A percentile compares a stretch with the other conserved stretches of the same genome.
phyloP scores from a whole-genome alignment of 1,140 invertebrate species.

The Chironomus striatipennis region DNA sequence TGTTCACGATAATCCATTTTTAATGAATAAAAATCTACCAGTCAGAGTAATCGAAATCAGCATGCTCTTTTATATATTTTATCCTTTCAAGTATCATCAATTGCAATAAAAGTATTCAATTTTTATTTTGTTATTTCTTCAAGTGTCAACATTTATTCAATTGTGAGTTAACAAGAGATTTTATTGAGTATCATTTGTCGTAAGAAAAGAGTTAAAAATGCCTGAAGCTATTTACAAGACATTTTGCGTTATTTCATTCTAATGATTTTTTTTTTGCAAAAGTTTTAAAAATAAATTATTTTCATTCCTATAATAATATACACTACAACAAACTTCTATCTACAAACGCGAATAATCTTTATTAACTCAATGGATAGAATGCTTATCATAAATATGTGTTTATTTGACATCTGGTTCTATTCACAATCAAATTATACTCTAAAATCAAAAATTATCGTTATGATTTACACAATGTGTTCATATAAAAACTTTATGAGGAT shows the following conservation, averaged over 20 bases:
- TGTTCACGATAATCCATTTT: too few relatives aligned
- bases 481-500: too few relatives aligned
- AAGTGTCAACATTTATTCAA: constrained; percentile 22
- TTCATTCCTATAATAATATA: too few relatives aligned
- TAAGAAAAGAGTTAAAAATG: background rate
- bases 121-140: constrained; percentile 24
- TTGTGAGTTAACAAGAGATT: background rate
- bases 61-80: too few relatives aligned
- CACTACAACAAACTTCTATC: too few relatives aligned
- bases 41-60: too few relatives aligned
- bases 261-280: background rate
- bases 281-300: background rate
- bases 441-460: background rate
- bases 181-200: background rate
- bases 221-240: background rate
- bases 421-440: background rate
- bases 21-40: too few relatives aligned
- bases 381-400: background rate
- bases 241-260: background rate
- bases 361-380: too few relatives aligned
- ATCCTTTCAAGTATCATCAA: too few relatives aligned
- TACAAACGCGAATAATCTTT: too few relatives aligned
- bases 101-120: background rate
- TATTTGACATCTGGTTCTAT: background rate
- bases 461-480: background rate